Conservation (phyloP, 2,888 invertebrate species). For the Gastracanthus pulcherrimus region DNA sequence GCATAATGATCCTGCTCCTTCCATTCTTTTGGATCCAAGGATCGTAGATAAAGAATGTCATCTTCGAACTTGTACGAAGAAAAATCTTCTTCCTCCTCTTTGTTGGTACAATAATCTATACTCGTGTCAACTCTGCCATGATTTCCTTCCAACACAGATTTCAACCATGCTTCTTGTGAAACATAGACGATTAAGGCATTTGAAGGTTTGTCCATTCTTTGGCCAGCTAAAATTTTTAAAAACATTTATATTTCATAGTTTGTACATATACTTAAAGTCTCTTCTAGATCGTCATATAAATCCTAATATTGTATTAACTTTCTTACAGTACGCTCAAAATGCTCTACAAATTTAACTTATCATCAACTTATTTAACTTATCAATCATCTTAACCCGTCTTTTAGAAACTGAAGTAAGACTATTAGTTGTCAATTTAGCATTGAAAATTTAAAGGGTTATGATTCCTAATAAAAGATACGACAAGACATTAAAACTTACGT, state of each 20-base stretch:
- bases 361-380: neutral
- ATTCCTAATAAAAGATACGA: too few relatives aligned
- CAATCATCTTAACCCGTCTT: neutral
- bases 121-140: conserved; percentile 60
- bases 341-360: neutral
- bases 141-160: conserved; percentile 69
- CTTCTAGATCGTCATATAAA: too few relatives aligned
- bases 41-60: conserved; percentile 90
- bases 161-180: conserved; percentile 72
- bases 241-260: conserved; percentile 12
- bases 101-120: conserved; percentile 43
- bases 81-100: conserved; percentile 72
- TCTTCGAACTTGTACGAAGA: conserved; percentile 81
- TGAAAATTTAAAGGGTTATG: neutral
- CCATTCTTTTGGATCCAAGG: conserved; percentile 97
- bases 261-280: too few relatives aligned
- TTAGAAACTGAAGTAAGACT: too few relatives aligned
- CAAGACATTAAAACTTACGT: too few relatives aligned
- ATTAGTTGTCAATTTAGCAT: too few relatives aligned
- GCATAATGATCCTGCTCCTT: conserved; percentile 99
- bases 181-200: conserved; percentile 72
- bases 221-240: conserved; percentile 60
- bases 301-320: neutral
- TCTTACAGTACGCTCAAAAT: neutral
- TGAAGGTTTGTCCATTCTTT: conserved; percentile 63